These are phyloP conservation scores for Tinea pellionella DNA, from an alignment of 2,888 invertebrate genomes.

Conservation along the genomic window DNA sequence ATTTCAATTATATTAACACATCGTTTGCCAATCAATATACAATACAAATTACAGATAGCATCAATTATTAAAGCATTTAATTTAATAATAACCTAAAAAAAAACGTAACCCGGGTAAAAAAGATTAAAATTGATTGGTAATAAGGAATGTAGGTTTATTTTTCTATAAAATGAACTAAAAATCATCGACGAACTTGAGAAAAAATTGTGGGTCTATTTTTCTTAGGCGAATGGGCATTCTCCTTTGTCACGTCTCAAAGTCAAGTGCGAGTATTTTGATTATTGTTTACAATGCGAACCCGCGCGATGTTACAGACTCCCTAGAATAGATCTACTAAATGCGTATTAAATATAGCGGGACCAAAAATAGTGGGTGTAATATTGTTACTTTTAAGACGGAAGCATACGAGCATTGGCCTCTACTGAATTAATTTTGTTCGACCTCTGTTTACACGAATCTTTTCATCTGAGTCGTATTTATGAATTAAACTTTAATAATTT, in stretches of 20 bases:
- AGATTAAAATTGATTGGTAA: no score
- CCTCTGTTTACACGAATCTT: not conserved
- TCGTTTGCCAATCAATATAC: no score
- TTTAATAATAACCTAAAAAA: no score
- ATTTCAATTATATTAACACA: no score
- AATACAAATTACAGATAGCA: no score
- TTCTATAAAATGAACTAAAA: no score
- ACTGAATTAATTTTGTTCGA: constrained; percentile 22
- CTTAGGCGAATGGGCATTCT: no score
- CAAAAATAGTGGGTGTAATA: constrained; percentile 56
- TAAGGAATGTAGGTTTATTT: no score
- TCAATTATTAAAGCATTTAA: no score
- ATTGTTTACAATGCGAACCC: not conserved
- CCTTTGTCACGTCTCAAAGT: constrained; percentile 7
- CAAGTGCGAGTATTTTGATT: constrained; percentile 5
- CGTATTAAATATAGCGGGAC: constrained; percentile 40
- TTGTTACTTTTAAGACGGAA: constrained; percentile 28
- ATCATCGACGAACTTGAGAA: no score
- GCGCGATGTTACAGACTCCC: not conserved
- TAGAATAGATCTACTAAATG: not conserved
- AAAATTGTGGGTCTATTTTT: no score
- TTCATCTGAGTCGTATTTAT: not conserved
- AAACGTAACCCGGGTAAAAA: no score
- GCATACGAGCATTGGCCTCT: constrained; percentile 41
- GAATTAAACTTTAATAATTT: not conserved